Percentiles rank a stretch among this genome's conserved stretches.
phyloP scores from a whole-genome alignment of 2,113 vertebrate genomes.

The Okapia johnstoni region DNA sequence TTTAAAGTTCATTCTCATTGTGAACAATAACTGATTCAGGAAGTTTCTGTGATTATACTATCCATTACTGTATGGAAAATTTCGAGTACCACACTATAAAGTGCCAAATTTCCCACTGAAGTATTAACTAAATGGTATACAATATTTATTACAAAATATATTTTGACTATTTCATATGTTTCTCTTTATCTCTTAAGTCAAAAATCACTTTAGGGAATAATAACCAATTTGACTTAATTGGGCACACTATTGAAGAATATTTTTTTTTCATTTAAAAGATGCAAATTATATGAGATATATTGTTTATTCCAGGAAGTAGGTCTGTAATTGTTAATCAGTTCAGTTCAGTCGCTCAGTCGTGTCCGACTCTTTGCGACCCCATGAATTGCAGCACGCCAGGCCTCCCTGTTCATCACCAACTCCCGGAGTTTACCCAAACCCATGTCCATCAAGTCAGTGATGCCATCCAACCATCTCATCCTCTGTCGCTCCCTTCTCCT shows the following conservation, averaged over 20 bases:
- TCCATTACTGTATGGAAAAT: background rate
- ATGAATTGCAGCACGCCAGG: background rate
- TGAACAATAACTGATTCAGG: background rate
- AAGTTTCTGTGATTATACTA: background rate
- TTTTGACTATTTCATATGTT: background rate
- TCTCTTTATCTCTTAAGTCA: background rate
- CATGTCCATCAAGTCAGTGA: background rate
- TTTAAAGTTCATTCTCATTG: conserved; percentile 21
- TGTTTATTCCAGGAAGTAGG: background rate
- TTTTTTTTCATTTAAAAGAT: background rate
- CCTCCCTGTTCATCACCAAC: background rate
- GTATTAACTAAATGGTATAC: background rate
- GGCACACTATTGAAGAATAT: background rate
- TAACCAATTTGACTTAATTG: background rate
- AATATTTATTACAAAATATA: background rate
- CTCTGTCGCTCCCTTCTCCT: background rate
- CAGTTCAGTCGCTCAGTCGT: background rate
- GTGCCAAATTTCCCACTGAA: background rate
- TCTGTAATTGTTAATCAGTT: background rate
- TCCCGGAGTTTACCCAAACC: background rate
- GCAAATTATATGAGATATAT: background rate
- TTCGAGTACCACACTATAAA: background rate
- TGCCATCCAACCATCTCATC: background rate
- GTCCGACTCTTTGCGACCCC: background rate
- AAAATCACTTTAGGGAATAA: background rate